Evolutionary conservation across 2,888 invertebrate species (phyloP).

Genomic region (Octonoba sinensis): DNA sequence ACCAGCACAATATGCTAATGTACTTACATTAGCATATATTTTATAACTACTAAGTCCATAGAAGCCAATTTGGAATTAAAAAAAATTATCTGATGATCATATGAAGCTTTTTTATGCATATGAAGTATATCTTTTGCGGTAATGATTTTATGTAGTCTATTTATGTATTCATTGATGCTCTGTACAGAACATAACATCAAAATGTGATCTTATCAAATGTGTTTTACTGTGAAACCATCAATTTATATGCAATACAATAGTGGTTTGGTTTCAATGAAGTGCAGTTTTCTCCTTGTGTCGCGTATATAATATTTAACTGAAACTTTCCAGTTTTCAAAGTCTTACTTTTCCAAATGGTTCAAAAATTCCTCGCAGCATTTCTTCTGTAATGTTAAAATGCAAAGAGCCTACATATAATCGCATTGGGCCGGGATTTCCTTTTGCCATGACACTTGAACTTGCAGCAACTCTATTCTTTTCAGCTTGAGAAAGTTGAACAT

Average conservation of each 20-base stretch:
- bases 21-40: no score
- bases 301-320: neutral
- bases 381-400: slow-evolving; percentile 98
- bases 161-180: neutral
- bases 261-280: neutral
- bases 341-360: slow-evolving; percentile 87
- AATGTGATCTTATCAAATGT: neutral
- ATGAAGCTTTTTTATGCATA: no score
- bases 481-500: slow-evolving; percentile 97
- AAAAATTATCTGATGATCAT: no score
- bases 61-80: no score
- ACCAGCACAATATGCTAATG: no score
- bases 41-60: no score
- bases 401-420: slow-evolving; percentile 96
- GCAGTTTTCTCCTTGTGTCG: neutral
- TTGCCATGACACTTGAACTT: slow-evolving; percentile 79
- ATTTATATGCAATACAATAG: no score
- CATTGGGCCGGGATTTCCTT: slow-evolving; percentile 88
- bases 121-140: no score
- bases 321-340: neutral
- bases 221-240: no score
- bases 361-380: slow-evolving; percentile 97
- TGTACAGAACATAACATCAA: neutral
- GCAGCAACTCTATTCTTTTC: slow-evolving; percentile 76
- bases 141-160: neutral